Conservation (phyloP, 2,888 invertebrate genomes). For the Volucella bombylans region DNA sequence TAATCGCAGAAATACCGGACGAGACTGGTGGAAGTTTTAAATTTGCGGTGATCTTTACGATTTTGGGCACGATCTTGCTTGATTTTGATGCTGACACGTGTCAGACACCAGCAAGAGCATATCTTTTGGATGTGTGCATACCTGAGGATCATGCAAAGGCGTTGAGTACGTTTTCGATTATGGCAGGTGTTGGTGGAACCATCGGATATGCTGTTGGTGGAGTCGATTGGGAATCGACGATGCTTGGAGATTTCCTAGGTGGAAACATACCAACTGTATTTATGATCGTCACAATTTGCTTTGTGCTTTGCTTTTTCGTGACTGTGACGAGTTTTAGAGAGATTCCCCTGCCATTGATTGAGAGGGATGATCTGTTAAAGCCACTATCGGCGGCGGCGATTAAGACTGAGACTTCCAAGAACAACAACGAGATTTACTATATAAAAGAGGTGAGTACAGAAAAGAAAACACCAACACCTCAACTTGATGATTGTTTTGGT, state of each 20-base stretch:
- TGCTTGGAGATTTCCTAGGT: conserved; percentile 83
- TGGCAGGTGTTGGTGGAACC: conserved; percentile 86
- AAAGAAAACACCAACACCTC: too few relatives aligned
- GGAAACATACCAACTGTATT: conserved; percentile 85
- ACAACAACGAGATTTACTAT: conserved; percentile 79
- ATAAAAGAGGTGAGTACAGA: conserved; percentile 77
- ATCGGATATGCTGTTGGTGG: conserved; percentile 85
- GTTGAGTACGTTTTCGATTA: conserved; percentile 85
- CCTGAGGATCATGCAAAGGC: conserved; percentile 86
- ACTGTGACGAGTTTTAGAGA: conserved; percentile 85
- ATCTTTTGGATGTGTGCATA: conserved; percentile 85
- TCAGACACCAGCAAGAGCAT: conserved; percentile 86
- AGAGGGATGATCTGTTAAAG: conserved; percentile 79
- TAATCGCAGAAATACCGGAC: conserved; percentile 41
- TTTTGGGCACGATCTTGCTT: conserved; percentile 85
- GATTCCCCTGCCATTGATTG: conserved; percentile 83
- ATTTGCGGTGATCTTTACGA: conserved; percentile 84
- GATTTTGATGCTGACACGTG: conserved; percentile 87
- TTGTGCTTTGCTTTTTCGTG: conserved; percentile 84
- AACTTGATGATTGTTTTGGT: background rate
- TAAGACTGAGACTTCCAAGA: conserved; percentile 79
- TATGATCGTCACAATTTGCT: conserved; percentile 84
- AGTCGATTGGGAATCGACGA: conserved; percentile 85
- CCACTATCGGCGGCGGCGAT: conserved; percentile 80
- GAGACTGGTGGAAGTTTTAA: conserved; percentile 77